Conservation (phyloP, 2,888 invertebrate genomes). For the Agonum fuliginosum region DNA sequence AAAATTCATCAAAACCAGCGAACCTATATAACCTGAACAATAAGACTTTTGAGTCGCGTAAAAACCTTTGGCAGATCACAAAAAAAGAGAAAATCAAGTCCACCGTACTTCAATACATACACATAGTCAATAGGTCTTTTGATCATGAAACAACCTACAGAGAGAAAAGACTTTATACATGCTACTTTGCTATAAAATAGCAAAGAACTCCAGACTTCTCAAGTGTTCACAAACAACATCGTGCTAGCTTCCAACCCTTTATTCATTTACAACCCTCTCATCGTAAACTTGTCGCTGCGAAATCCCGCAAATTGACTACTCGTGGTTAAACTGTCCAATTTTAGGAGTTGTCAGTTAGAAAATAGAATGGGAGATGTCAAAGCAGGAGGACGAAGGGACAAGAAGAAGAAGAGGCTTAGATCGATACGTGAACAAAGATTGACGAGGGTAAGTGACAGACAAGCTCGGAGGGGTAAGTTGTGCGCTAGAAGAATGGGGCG, state of each 20-base stretch:
- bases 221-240: neutral
- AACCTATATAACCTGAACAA: no score
- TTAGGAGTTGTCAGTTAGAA: slow-evolving; percentile 53
- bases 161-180: slow-evolving; percentile 6
- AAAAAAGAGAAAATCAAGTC: slow-evolving; percentile 13
- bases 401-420: slow-evolving; percentile 28
- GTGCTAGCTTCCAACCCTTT: neutral
- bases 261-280: neutral
- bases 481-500: slow-evolving; percentile 17
- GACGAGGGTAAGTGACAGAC: slow-evolving; percentile 56
- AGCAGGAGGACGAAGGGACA: neutral
- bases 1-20: no score
- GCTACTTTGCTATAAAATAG: neutral
- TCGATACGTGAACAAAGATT: slow-evolving; percentile 55
- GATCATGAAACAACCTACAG: slow-evolving; percentile 17
- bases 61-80: neutral
- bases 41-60: neutral
- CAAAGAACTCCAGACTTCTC: neutral
- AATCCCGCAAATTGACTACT: neutral
- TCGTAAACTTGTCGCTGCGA: neutral
- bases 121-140: slow-evolving; percentile 6
- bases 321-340: slow-evolving; percentile 51
- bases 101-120: neutral
- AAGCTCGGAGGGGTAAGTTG: neutral
- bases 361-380: slow-evolving; percentile 51